Evolutionary conservation across 2,113 vertebrate genomes (phyloP), one percentile per base, ranked within the genome.

Genomic region (Aplodontia rufa): DNA sequence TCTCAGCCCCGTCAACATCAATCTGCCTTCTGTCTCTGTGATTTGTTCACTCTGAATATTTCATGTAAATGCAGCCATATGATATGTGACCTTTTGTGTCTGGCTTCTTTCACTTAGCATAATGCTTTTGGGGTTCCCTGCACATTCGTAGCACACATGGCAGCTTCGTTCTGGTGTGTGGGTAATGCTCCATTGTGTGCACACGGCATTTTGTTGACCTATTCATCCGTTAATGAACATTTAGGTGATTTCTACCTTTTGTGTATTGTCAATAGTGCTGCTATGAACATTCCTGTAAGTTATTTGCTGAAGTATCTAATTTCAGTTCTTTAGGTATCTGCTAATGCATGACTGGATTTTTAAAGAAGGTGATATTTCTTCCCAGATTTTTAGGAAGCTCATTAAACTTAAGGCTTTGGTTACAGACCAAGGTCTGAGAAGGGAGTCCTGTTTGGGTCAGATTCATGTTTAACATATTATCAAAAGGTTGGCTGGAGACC

Each of bases 301-400:
- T 51, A 71, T 93, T 92, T 92, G 40, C 75, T 88, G 86, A 82
- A 64, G n/a, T 78, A 30, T 58, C 40, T 87, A 49, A 66, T 97
- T 96, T 85, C 81, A 94, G 14, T 80, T 84, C 40, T 89, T 79
- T 53, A 28, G 40, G 30, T 69, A 26, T 90, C 66, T 87, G 68
- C 26, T 88, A 83, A 75, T n/a, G 51, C 62, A 71, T 90, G 75
- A 40, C 4, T 30, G 16, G 47, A 55, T 20, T 81, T 60, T 64
- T 79, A 80, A 75, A 93, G 75, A 81, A 87, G 49, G 66, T 80
- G 42, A 35, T 87, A 66, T 92, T 96, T 83, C 51, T 80, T 49
- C 72, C 75, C 47, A 74, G 58, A 22, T 80, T 93, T 89, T 92
- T 53, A 64, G 49, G 60, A 96, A 62, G 49, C 28, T 72, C 16